phyloP scores from a whole-genome alignment of 2,113 vertebrate genomes.

The Gymnorhina tibicen region DNA sequence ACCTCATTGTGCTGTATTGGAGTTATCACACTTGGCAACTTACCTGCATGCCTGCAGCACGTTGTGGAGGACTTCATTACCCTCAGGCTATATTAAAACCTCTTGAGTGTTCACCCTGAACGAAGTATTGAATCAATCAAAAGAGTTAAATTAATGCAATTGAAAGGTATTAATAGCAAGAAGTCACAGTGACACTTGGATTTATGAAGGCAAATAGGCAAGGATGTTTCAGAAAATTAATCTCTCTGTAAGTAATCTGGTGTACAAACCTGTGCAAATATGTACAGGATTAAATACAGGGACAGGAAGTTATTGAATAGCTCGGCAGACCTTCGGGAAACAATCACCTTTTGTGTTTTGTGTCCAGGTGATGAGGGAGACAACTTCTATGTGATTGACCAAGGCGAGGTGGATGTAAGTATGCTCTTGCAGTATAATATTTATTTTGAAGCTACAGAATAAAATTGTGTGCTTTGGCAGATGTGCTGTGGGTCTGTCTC shows the following conservation, averaged over 20 bases:
- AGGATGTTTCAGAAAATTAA: not conserved
- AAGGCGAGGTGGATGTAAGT: slow-evolving; percentile 95
- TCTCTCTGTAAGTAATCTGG: not conserved
- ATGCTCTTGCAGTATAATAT: not conserved
- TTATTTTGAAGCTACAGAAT: not conserved
- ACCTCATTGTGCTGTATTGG: not conserved
- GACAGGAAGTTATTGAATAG: not conserved
- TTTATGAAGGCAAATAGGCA: not conserved
- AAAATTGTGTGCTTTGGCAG: not conserved
- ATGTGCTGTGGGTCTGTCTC: not conserved
- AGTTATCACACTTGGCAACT: slow-evolving; percentile 30
- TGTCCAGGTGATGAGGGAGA: slow-evolving; percentile 92
- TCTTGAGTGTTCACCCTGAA: not conserved
- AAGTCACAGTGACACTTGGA: not conserved
- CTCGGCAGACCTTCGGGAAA: slow-evolving; percentile 19
- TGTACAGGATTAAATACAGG: not conserved
- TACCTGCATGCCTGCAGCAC: slow-evolving; percentile 21
- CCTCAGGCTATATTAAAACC: not conserved
- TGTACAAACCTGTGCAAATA: slow-evolving; percentile 21
- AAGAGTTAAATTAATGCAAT: slow-evolving; percentile 11
- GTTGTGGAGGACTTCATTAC: not conserved
- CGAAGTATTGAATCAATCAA: slow-evolving; percentile 3
- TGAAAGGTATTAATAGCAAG: slow-evolving; percentile 7
- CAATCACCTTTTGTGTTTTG: slow-evolving; percentile 8
- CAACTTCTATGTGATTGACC: slow-evolving; percentile 98